Evolutionary conservation across 2,797 vertebrate genomes (phyloP).

Genomic region (Halcyon chelicuti): DNA sequence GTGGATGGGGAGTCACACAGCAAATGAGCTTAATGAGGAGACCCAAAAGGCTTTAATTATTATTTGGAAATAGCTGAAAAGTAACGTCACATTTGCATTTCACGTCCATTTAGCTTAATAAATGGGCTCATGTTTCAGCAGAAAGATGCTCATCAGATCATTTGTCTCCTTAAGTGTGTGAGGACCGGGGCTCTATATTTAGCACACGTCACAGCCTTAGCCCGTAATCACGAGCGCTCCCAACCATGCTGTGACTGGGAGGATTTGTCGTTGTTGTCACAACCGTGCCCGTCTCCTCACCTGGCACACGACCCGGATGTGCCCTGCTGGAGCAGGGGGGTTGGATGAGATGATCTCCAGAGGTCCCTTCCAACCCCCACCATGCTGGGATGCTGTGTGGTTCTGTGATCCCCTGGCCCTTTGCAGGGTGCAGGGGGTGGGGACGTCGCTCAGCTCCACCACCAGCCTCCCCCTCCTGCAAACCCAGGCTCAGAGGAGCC

Average conservation of each 20-base stretch:
- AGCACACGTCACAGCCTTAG: constrained; percentile 4
- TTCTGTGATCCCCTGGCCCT: not conserved
- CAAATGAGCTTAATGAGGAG: not conserved
- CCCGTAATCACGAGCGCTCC: not conserved
- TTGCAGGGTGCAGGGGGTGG: not conserved
- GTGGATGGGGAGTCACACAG: not conserved
- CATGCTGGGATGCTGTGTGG: not conserved
- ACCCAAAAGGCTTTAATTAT: constrained; percentile 44
- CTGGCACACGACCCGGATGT: accelerated
- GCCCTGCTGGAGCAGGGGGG: not conserved
- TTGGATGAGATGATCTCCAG: not conserved
- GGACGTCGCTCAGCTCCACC: accelerated
- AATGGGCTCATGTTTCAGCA: constrained; percentile 29
- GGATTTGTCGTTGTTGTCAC: not conserved
- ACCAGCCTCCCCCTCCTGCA: accelerated
- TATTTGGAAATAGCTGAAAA: constrained; percentile 39
- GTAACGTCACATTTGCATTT: constrained; percentile 47
- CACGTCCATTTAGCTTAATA: constrained; percentile 49
- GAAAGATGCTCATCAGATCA: constrained; percentile 57
- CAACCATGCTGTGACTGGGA: not conserved
- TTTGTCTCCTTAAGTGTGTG: constrained; percentile 34
- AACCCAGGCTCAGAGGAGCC: not conserved
- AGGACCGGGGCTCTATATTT: constrained; percentile 40
- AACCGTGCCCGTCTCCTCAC: not conserved
- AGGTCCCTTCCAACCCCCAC: not conserved